Conservation (phyloP, 2,888 invertebrate genomes). For the Podotricha telesiphe region DNA sequence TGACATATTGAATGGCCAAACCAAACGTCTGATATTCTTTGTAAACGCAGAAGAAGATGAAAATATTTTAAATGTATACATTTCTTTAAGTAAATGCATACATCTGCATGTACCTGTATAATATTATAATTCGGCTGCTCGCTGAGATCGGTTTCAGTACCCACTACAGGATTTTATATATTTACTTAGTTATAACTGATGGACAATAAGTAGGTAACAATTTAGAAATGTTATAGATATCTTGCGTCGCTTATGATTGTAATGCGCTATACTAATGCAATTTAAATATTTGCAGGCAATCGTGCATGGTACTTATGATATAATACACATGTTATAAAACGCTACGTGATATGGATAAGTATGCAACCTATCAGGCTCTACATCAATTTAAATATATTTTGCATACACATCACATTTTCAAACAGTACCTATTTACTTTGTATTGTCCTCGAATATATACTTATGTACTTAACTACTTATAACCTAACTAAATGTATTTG, state of each 20-base stretch:
- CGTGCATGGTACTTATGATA: constrained; percentile 9
- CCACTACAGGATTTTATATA: not conserved
- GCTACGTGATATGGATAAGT: constrained; percentile 19
- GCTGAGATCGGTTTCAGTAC: no score
- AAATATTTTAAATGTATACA: no score
- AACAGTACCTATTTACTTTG: not conserved
- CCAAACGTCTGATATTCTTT: no score
- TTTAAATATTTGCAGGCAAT: constrained; percentile 21
- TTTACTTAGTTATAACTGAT: not conserved
- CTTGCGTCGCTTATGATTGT: not conserved
- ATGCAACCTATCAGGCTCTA: constrained; percentile 1
- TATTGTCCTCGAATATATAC: not conserved
- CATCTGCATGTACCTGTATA: no score
- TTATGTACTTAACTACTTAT: not conserved
- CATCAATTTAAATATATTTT: constrained; percentile 12
- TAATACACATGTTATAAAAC: not conserved
- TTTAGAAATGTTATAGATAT: not conserved
- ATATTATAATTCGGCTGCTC: no score
- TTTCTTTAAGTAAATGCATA: no score
- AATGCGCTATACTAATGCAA: constrained; percentile 2
- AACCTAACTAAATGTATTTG: no score
- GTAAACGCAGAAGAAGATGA: no score
- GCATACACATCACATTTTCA: constrained; percentile 12
- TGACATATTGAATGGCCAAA: no score
- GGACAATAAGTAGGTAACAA: not conserved